A percentile compares a stretch with the other conserved stretches of the same genome.
These are phyloP conservation scores for Rana temporaria DNA, from an alignment of 2,113 vertebrate genomes.

Conservation along the genomic window DNA sequence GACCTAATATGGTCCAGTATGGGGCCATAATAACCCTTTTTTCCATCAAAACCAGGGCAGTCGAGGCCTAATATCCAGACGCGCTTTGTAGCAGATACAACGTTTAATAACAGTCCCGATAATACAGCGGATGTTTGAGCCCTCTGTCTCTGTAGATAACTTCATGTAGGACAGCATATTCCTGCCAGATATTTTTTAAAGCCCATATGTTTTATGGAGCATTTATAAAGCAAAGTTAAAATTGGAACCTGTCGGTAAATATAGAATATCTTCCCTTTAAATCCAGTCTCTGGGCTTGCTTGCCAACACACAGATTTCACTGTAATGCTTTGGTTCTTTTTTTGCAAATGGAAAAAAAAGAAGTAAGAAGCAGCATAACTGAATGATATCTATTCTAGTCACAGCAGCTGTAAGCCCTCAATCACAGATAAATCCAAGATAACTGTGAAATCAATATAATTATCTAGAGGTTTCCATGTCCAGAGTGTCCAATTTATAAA, in stretches of 20 bases:
- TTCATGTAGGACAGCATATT: too few species aligned
- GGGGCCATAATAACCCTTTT: too few species aligned
- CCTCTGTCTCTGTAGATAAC: too few species aligned
- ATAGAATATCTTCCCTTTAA: slow-evolving; percentile 9
- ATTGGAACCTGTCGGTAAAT: neutral
- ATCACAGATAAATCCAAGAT: slow-evolving; percentile 56
- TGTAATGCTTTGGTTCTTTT: slow-evolving; percentile 42
- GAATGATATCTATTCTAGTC: slow-evolving; percentile 55
- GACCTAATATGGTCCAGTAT: too few species aligned
- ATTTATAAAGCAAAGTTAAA: neutral
- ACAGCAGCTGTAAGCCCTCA: slow-evolving; percentile 54
- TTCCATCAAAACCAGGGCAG: too few species aligned
- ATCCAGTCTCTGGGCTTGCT: neutral
- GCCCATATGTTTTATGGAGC: neutral
- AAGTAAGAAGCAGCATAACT: slow-evolving; percentile 25
- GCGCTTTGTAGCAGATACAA: too few species aligned
- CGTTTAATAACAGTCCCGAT: too few species aligned
- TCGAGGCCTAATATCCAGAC: too few species aligned
- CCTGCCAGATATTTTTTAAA: neutral
- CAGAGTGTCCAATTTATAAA: slow-evolving; percentile 53
- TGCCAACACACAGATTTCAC: slow-evolving; percentile 41
- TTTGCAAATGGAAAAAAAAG: slow-evolving; percentile 40
- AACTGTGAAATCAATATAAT: slow-evolving; percentile 57
- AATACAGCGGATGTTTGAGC: too few species aligned
- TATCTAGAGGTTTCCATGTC: slow-evolving; percentile 55